Evolutionary conservation across 2,797 vertebrate species (phyloP), one percentile per base, ranked within the genome.

Genomic region (Cyprinodon diabolis): DNA sequence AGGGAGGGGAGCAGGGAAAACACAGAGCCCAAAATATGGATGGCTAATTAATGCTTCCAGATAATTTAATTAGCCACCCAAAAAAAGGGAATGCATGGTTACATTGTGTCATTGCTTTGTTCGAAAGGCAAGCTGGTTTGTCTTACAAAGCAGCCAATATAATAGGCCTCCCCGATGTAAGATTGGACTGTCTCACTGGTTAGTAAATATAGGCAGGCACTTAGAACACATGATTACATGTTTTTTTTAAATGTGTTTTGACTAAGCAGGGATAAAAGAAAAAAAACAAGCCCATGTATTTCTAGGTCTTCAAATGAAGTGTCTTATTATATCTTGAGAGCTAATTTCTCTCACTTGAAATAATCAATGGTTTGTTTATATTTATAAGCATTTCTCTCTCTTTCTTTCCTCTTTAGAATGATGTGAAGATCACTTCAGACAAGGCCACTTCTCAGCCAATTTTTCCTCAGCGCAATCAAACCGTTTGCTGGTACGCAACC

Each of bases 321-420:
- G 48, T 72, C 47, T 83, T 74, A 90, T 70, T 55, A 79, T 63
- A 80, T 72, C 56, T 57, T 79, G 37, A 76, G 78, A 71, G 56
- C 66, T 14, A 68, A 2, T 71, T 58, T 68, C 68, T 70, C 45
- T 55, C 66, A 74, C 70, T 78, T 9, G 6, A 82, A 78, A 72
- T 57, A 76, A 75, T 79, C 69, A 62, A 58, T 4, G 45, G 51
- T 79, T 43, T 80, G 74, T 45, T 69, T 66, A 68, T 54, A 57
- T 78, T 66, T 82, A 74, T 84, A 85, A 79, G 47, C 51, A 78
- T 72, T 78, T 60, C 1, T 81, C 23, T 81, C 23, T 92, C 75
- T 80, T 80, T 92, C 93, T 92, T 85, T 91, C 66, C 92, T 77
- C 95, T 96, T 79, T 95, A 99, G 97, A 96, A 96, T 91, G 95